Evolutionary conservation across 2,888 invertebrate genomes (phyloP), one percentile per base, ranked within the genome.

Genomic region (Andrena bucephala): DNA sequence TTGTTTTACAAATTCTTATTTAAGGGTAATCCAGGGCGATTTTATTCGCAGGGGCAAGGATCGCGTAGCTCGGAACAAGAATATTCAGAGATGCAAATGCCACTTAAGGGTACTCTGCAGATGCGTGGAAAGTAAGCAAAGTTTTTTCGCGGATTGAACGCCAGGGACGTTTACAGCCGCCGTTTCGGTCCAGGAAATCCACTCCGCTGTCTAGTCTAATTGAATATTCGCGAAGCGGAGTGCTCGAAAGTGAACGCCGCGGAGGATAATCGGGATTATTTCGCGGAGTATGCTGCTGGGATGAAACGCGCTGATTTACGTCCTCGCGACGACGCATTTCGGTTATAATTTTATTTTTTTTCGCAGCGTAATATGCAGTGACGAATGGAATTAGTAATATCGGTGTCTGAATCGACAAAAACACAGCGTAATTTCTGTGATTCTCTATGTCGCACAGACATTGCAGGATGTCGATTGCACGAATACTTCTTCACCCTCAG

Each of bases 201-300:
- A 63, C 66, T 77, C 74, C 75, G 83, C 85, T 54, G 79, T 83
- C 77, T 83, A 60, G 62, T 54, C 72, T 85, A 85, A 85, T 85
- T 85, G 83, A 85, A 83, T 85, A 85, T 85, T 85, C 85, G 74
- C 62, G 77, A 67, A 79, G 85, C 36, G 52, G 31, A 77, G 66
- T 20, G 48, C 62, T 74, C 77, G 75, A 74, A 68, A 74, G 60
- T 70, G 68, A 73, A 50, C 59, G 68, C 50, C 60, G 42, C n/a
- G 62, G 10, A 52, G 66, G 68, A 70, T 78, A 85, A 78, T 82
- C 70, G 67, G 57, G 82, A 76, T 85, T 70, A 78, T 27, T 29
- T 52, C 48, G 0, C 7, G 33, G 59, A 42, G 66, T 48, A 42
- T 29, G 2, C 10, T 52, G n/a, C 1, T 3, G 24, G 59, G 50